phyloP scores from a whole-genome alignment of 2,888 invertebrate genomes.

The Thymelicus sylvestris region DNA sequence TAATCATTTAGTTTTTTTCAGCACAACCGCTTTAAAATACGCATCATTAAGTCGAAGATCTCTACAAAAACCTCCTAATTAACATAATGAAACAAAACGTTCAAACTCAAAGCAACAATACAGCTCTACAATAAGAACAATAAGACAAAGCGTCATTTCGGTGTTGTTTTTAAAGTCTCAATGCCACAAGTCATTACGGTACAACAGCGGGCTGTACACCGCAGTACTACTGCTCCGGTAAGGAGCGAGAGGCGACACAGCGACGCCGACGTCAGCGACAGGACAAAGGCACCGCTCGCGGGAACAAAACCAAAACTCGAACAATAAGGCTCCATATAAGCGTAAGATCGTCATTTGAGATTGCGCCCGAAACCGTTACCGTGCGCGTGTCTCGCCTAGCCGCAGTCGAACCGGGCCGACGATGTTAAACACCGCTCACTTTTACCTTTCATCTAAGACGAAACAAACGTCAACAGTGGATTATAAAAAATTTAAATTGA shows the following conservation, averaged over 20 bases:
- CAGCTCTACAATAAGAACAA: neutral
- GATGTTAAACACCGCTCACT: neutral
- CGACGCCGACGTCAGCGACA: too few species aligned
- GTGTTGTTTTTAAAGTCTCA: conserved; percentile 1
- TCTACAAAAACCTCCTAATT: neutral
- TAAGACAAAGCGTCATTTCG: neutral
- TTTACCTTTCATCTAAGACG: neutral
- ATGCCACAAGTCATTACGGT: conserved; percentile 17
- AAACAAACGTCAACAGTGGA: neutral
- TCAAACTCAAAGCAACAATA: neutral
- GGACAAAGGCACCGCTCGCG: conserved; percentile 18
- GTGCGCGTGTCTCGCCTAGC: conserved; percentile 38
- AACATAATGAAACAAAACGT: neutral
- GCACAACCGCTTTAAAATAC: neutral
- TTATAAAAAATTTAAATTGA: too few species aligned
- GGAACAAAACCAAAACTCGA: conserved; percentile 38
- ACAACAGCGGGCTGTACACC: conserved; percentile 12
- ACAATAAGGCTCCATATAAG: conserved; percentile 48
- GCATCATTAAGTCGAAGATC: neutral
- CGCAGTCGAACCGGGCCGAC: neutral
- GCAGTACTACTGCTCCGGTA: neutral
- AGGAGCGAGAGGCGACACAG: conserved; percentile 24
- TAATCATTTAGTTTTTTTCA: neutral
- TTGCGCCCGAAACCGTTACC: conserved; percentile 51
- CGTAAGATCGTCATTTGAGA: conserved; percentile 54